Conservation (phyloP, 2,888 invertebrate genomes). For the Aethes cnicana region DNA sequence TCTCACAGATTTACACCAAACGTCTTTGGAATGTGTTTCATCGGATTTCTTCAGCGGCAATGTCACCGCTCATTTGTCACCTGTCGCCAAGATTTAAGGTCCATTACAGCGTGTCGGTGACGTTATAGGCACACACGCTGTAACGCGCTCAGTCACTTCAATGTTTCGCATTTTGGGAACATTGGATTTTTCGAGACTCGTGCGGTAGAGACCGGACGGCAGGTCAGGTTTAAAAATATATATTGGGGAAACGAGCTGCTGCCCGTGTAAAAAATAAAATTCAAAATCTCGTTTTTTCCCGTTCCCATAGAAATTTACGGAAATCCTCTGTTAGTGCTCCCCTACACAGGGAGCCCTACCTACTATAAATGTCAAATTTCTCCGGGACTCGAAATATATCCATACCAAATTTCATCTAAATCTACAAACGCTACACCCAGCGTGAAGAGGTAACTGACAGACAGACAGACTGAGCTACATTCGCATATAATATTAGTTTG, state of each 20-base stretch:
- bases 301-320: too few species aligned
- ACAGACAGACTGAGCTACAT: too few species aligned
- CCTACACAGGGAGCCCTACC: too few species aligned
- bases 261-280: neutral
- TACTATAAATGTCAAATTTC: too few species aligned
- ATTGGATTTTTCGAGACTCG: slow-evolving; percentile 66
- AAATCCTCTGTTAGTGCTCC: too few species aligned
- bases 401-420: too few species aligned
- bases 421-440: too few species aligned
- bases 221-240: neutral
- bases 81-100: slow-evolving; percentile 18
- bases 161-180: slow-evolving; percentile 41
- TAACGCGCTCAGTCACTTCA: slow-evolving; percentile 43
- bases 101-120: slow-evolving; percentile 16
- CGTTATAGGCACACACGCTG: slow-evolving; percentile 40
- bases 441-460: too few species aligned
- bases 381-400: too few species aligned
- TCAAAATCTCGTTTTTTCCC: too few species aligned
- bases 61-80: slow-evolving; percentile 22
- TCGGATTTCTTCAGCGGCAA: slow-evolving; percentile 18
- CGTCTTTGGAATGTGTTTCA: slow-evolving; percentile 16
- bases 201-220: slow-evolving; percentile 7
- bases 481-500: too few species aligned
- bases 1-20: neutral
- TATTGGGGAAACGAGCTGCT: neutral